These are phyloP conservation scores for Drosophila asahinai DNA, from an alignment of 1,140 invertebrate species.

Conservation along the genomic window DNA sequence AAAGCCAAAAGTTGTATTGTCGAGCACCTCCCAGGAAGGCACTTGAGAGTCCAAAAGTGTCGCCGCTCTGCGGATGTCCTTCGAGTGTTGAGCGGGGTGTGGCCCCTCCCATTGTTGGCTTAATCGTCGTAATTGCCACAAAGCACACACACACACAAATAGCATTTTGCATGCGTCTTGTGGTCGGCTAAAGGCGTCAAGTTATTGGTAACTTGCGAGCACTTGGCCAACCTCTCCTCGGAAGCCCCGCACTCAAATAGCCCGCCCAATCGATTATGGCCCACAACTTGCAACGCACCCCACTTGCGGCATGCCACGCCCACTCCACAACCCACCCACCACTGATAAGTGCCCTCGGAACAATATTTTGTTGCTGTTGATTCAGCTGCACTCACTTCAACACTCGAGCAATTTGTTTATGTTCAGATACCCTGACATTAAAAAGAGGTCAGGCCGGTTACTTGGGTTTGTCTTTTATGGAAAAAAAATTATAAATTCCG, in stretches of 20 bases:
- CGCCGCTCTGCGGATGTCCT: conserved; percentile 41
- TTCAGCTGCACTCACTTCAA: conserved; percentile 71
- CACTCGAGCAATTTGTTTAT: conserved; percentile 77
- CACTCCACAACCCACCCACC: conserved; percentile 14
- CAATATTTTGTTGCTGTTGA: conserved; percentile 74
- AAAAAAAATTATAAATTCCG: neutral
- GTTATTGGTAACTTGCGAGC: conserved; percentile 71
- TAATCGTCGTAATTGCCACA: conserved; percentile 46
- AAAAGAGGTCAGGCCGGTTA: neutral
- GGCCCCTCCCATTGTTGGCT: conserved; percentile 38
- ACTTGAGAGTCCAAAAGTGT: conserved; percentile 62
- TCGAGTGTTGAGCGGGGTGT: conserved; percentile 14
- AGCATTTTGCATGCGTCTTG: conserved; percentile 39
- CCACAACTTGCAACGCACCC: conserved; percentile 20
- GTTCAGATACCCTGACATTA: conserved; percentile 31
- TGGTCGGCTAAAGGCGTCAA: conserved; percentile 52
- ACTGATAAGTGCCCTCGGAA: conserved; percentile 62
- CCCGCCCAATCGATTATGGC: conserved; percentile 68
- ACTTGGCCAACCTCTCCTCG: conserved; percentile 11
- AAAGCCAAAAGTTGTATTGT: conserved; percentile 57
- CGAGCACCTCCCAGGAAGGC: conserved; percentile 28
- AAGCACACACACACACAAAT: conserved; percentile 28
- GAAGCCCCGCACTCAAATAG: conserved; percentile 8
- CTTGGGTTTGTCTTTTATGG: neutral
- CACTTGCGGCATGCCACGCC: conserved; percentile 52